phyloP scores from a whole-genome alignment of 2,113 vertebrate genomes.

The Callopanchax toddi region DNA sequence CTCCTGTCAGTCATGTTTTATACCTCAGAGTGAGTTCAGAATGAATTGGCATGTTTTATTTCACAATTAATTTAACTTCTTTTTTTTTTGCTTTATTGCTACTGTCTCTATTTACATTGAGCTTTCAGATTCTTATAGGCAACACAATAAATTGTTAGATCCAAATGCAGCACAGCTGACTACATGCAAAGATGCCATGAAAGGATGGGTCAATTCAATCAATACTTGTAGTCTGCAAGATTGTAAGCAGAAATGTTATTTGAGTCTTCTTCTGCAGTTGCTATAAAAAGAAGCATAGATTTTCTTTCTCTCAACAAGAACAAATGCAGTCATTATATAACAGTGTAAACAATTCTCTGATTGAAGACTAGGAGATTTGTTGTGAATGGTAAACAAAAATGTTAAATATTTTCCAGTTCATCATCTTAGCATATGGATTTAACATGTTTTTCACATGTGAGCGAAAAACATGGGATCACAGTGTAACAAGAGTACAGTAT shows the following conservation, averaged over 20 bases:
- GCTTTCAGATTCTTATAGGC: constrained; percentile 11
- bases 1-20: constrained; percentile 57
- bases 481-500: too few relatives aligned
- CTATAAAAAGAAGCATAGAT: constrained; percentile 29
- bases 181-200: neutral
- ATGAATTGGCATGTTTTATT: constrained; percentile 36
- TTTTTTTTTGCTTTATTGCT: constrained; percentile 20
- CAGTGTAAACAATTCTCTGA: constrained; percentile 36
- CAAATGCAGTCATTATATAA: constrained; percentile 48
- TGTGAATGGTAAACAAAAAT: constrained; percentile 23
- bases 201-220: constrained; percentile 16
- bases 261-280: constrained; percentile 27
- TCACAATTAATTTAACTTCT: constrained; percentile 31
- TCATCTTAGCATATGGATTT: too few relatives aligned
- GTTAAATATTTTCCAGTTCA: neutral
- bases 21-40: constrained; percentile 38
- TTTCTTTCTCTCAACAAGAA: neutral
- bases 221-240: constrained; percentile 20
- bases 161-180: neutral
- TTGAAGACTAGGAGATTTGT: constrained; percentile 40
- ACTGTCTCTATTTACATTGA: constrained; percentile 36
- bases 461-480: too few relatives aligned
- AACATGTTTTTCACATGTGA: too few relatives aligned
- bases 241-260: constrained; percentile 32
- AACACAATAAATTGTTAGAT: constrained; percentile 31